Base-by-base conservation (phyloP, 2,797 vertebrate species). In the Mycteria americana region DNA sequence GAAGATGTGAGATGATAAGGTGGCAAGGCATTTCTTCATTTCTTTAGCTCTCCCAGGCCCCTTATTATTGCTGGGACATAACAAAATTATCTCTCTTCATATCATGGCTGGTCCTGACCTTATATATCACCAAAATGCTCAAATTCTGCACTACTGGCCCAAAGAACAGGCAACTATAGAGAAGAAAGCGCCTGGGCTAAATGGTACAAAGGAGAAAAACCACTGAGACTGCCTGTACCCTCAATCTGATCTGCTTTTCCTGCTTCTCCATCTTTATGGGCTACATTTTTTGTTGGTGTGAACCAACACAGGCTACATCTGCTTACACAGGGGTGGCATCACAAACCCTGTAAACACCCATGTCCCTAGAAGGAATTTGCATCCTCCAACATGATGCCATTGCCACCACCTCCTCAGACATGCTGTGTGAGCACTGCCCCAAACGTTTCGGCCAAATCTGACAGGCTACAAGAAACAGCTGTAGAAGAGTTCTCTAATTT, bases 211-310 rank as follows among this genome's bases (percentile, higher is more conserved):
- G 46, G 17, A 85, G 5, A 37, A 59, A 68, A 92, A 75, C 1
- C 35, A 57, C 25, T 18, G 50, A 56, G 4, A 56, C 11, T 0
- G 0, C 7, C 74, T 64, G 10, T 48, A 21, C 35, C 37, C 12
- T 72, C 54, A 62, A 4, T 78, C 46, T 54, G 41, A 90, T 35
- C 45, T 57, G 65, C 10, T 65, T 86, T 81, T 68, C 69, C 60
- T 79, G 16, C 25, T 77, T 67, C 53, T n/a, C 48, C 7, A 10
- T 39, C 11, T 39, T 75, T 70, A 60, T 6, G 17, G 48, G n/a
- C 31, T 75, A 14, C 19, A 43, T n/a, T 91, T 81, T 48, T 51
- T 51, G 10, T n/a, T 83, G 46, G 25, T 68, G 51, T 74, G 60
- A 77, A 60, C 31, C 79, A 85, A 56, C 6, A 51, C 18, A 89